Base-by-base conservation (phyloP, 2,888 invertebrate genomes). In the Zelleria hepariella region DNA sequence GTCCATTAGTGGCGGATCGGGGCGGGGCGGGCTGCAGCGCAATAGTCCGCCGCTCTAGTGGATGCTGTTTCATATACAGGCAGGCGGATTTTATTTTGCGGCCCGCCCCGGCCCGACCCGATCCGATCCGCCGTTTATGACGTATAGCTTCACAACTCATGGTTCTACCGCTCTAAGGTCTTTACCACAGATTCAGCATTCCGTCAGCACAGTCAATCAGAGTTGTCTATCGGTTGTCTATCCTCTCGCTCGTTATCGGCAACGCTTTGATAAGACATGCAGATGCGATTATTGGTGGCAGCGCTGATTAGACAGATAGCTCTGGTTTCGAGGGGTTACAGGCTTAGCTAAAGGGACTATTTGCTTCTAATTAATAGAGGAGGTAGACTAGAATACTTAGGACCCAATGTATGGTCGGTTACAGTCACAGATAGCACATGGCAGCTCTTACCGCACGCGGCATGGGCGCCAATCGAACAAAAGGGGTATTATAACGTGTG, bases 241-340 rank as follows among this genome's bases (percentile, higher is more conserved):
- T 79, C 77, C 8, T 18, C 24, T 75, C 65, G 68, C 72, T 78
- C 72, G 73, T 77, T 77, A 75, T 70, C 63, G 65, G 65, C 73
- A 74, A 75, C 73, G 72, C 80, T 82, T 82, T 82, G 81, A 81
- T 83, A 82, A 82, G 80, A 80, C 75, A 82, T 82, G 81, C 70
- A 82, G 75, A 82, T 82, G 65, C 72, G 71, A 79, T 82, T 82
- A 80, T 69, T 64, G 62, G 68, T 21, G 20, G 57, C 26, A 25
- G 15, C 48, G 3, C 32, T 53, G 24, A 53, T 24, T 53, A 53
- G 10, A n/a, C n/a, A n/a, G n/a, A n/a, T n/a, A n/a, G n/a, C n/a
- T n/a, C n/a, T n/a, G n/a, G n/a, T n/a, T n/a, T n/a, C n/a, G n/a
- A n/a, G n/a, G n/a, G n/a, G 8, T 20, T 51, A 5, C 4, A 21